Evolutionary conservation across 1,140 invertebrate species (phyloP).

Genomic region (Zaprionus taronus): DNA sequence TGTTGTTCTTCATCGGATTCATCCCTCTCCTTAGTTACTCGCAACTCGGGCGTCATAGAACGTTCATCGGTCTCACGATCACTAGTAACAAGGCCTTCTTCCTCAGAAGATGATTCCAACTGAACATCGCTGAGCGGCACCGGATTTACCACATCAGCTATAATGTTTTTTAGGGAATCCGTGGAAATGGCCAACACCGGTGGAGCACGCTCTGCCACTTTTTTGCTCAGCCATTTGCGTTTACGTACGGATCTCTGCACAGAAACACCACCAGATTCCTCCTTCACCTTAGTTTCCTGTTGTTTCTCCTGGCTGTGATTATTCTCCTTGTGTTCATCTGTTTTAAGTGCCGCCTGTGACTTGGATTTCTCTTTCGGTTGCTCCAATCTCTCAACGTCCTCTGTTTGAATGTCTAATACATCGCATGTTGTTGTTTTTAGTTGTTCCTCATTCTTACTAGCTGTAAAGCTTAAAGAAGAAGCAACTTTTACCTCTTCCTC

Average conservation of each 20-base stretch:
- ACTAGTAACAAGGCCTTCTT: constrained; percentile 83
- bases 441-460: constrained; percentile 73
- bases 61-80: constrained; percentile 86
- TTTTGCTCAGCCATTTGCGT: constrained; percentile 79
- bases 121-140: constrained; percentile 81
- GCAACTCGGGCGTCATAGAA: constrained; percentile 89
- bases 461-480: constrained; percentile 75
- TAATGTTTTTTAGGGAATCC: constrained; percentile 86
- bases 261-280: constrained; percentile 15
- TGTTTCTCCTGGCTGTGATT: constrained; percentile 30
- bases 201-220: constrained; percentile 75
- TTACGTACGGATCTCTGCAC: constrained; percentile 69
- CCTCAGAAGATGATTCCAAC: constrained; percentile 78
- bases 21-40: constrained; percentile 76
- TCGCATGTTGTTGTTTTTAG: constrained; percentile 75
- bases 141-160: constrained; percentile 86
- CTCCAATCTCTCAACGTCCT: constrained; percentile 63
- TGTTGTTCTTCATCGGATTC: constrained; percentile 37
- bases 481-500: constrained; percentile 76
- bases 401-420: constrained; percentile 81
- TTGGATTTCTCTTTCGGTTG: constrained; percentile 43
- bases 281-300: constrained; percentile 16
- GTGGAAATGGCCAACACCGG: constrained; percentile 86
- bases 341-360: constrained; percentile 15
- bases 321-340: constrained; percentile 69